Base-by-base conservation (phyloP, 1,140 invertebrate species). In the Drosophila pectinifera region DNA sequence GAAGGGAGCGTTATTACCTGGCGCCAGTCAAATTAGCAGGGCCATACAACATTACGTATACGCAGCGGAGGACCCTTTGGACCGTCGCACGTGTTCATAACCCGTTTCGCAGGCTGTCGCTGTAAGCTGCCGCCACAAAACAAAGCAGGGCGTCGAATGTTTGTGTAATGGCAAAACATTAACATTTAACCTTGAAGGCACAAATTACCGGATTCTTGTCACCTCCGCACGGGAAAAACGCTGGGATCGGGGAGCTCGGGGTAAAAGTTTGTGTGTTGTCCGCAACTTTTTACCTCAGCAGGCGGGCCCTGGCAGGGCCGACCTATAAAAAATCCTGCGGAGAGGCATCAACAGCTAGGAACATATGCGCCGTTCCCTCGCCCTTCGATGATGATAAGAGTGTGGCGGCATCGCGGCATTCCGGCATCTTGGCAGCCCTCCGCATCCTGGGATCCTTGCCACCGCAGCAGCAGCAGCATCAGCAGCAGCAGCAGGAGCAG, bases 191-290 rank as follows among this genome's bases (percentile, higher is more conserved):
- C 84, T 89, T 89, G 64, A 18, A 84, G 73, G 68, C 69, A 80
- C 85, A 89, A 88, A 89, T 89, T 89, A 89, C 84, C 73, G 74
- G 78, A 89, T 89, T 89, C 88, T 89, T 84, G 84, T 89, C 80
- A 68, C 80, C 85, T 45, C 34, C 49, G 31, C 16, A 34, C 59
- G 69, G 69, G 73, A 11, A 45, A 59, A 34, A n/a, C n/a, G n/a
- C n/a, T n/a, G 4, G 14, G 39, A 14, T n/a, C n/a, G 18, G 18
- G 24, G 36, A 55, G 18, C 22, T 11, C 0, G 26, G 16, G 10
- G 13, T 26, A 49, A 76, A 76, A 76, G 72, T 76, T 76, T 75
- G 72, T 75, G 64, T 76, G 73, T 63, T 74, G 70, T 65, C 59
- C 73, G 54, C 72, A 76, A 73, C 62, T 76, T 75, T 76, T 53